Evolutionary conservation across 1,140 invertebrate genomes (phyloP).

Genomic region (Ceratosolen fusciceps): DNA sequence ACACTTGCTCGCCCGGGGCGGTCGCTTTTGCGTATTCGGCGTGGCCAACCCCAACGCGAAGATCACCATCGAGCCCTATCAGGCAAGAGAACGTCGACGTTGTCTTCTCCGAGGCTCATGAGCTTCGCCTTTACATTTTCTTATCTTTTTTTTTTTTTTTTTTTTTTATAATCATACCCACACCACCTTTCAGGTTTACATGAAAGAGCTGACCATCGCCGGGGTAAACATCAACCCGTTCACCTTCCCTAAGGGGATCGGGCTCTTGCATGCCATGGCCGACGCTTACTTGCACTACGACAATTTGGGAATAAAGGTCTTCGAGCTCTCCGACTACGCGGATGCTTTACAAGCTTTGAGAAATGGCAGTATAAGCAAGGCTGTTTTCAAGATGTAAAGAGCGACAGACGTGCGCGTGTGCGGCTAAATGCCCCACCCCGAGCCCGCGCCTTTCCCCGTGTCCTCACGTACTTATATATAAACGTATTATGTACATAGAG

Average conservation of each 20-base stretch:
- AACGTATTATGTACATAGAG: background rate
- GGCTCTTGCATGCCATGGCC: slow-evolving; percentile 76
- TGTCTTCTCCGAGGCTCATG: too few relatives aligned
- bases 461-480: too few relatives aligned
- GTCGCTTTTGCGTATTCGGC: slow-evolving; percentile 75
- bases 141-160: too few relatives aligned
- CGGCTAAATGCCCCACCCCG: too few relatives aligned
- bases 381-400: slow-evolving; percentile 79
- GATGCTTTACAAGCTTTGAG: slow-evolving; percentile 74
- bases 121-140: too few relatives aligned
- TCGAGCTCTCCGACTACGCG: slow-evolving; percentile 73
- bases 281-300: slow-evolving; percentile 76
- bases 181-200: slow-evolving; percentile 76
- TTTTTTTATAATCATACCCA: too few relatives aligned
- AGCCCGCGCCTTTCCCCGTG: too few relatives aligned
- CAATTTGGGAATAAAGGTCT: slow-evolving; percentile 77
- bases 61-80: slow-evolving; percentile 65
- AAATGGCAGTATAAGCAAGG: slow-evolving; percentile 76
- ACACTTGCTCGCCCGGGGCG: slow-evolving; percentile 67
- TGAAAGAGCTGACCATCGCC: slow-evolving; percentile 76
- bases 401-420: slow-evolving; percentile 52
- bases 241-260: slow-evolving; percentile 76
- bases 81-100: slow-evolving; percentile 51
- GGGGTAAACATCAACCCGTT: slow-evolving; percentile 80
- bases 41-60: slow-evolving; percentile 70